phyloP scores from a whole-genome alignment of 1,140 invertebrate genomes.

The Rhopalosiphum maidis region DNA sequence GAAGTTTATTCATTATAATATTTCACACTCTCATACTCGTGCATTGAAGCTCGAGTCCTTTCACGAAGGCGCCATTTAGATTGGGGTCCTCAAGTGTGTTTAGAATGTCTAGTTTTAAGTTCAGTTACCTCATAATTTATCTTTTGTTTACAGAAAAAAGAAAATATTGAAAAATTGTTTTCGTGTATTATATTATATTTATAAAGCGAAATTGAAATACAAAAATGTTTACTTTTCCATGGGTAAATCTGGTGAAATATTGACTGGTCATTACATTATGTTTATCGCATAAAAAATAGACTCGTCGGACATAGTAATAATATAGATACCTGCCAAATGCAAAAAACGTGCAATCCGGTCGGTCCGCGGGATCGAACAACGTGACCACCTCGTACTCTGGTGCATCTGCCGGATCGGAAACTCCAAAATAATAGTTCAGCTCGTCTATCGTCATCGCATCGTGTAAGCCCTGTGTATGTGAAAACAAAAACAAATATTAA shows the following conservation, averaged over 20 bases:
- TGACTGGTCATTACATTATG: background rate
- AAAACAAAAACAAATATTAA: background rate
- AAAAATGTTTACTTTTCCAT: background rate
- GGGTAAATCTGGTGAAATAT: background rate
- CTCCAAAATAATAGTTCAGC: conserved; percentile 40
- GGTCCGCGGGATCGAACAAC: background rate
- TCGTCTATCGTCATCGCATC: conserved; percentile 34
- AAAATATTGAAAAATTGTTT: background rate
- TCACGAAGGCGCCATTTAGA: background rate
- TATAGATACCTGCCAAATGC: conserved; percentile 40
- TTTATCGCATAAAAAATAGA: background rate
- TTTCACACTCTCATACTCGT: background rate
- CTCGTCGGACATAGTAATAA: background rate
- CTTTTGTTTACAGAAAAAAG: no score
- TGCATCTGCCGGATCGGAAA: background rate
- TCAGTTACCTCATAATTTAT: no score
- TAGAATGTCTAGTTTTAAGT: no score
- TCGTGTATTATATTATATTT: background rate
- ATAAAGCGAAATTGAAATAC: background rate
- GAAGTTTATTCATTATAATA: background rate
- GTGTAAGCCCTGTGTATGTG: background rate
- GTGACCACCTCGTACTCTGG: conserved; percentile 39
- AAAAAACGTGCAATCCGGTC: background rate
- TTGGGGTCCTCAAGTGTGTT: no score
- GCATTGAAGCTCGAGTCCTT: background rate